Base-by-base conservation (phyloP, 2,888 invertebrate genomes). In the Apodemia zela region DNA sequence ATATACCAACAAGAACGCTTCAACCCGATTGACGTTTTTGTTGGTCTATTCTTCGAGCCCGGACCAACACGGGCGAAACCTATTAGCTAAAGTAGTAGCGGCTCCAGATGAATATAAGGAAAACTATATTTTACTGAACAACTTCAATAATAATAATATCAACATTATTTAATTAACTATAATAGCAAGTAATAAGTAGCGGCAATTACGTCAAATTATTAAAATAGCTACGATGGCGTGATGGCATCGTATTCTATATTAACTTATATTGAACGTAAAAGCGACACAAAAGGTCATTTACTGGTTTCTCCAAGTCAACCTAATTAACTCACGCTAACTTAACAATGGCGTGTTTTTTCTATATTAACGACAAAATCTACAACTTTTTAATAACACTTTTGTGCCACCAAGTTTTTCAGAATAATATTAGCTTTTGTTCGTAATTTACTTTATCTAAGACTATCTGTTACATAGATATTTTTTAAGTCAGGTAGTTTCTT, bases 221-320 rank as follows among this genome's bases (percentile, higher is more conserved):
- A 29, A 25, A 54, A 54, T 54, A 54, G n/a, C 45, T 45, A 54
- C 25, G 29, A 29, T 25, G 13, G 54, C 54, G 29, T 54, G 29
- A 15, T 21, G 15, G 25, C 1, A 15, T 54, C 25, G 25, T 54
- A 25, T 54, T 54, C 15, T 29, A 54, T 21, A 45, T n/a, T n/a
- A 54, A 54, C 54, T 54, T 54, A 54, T 54, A 54, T 13, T 45
- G 45, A n/a, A 45, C 45, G n/a, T n/a, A 45, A 25, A 54, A 13
- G 29, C 25, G 25, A 45, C 45, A 45, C 7, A 25, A 25, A 54
- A 54, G 54, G 54, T 15, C 54, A 25, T 54, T 54, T 54, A 21
- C 51, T 25, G 15, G 29, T 29, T 54, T 54, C 13, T 54, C 29
- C 15, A 29, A 29, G 5, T n/a, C 45, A n/a, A 45, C n/a, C 45